Percentiles rank a stretch among this genome's conserved stretches.
Conservation (phyloP, 1,140 invertebrate genomes). For the Procambarus clarkii region DNA sequence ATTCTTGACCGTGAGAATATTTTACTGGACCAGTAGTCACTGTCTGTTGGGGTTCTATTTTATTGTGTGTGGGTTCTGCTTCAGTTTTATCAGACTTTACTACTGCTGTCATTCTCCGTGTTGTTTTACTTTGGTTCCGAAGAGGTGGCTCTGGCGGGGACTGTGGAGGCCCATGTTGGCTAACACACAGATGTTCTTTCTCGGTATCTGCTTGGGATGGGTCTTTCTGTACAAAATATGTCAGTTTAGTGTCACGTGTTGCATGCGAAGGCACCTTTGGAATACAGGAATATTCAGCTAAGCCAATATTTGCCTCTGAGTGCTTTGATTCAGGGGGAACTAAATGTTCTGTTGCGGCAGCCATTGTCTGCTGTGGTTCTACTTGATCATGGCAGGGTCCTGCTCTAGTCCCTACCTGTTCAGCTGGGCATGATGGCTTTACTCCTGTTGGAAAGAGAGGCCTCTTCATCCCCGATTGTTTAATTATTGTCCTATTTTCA, state of each 20-base stretch:
- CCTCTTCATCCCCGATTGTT: neutral
- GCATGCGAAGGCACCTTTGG: neutral
- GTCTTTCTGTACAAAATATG: neutral
- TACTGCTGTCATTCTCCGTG: neutral
- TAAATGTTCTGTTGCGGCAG: neutral
- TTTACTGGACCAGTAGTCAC: neutral
- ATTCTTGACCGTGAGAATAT: neutral
- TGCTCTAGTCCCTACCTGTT: neutral
- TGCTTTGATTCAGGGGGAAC: too few relatives aligned
- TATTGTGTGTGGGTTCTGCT: neutral
- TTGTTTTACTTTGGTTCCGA: neutral
- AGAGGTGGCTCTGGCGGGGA: neutral
- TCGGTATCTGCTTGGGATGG: neutral
- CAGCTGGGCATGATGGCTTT: neutral
- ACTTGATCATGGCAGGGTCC: neutral
- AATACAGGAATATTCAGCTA: neutral
- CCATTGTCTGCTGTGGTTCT: neutral
- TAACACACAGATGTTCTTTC: neutral
- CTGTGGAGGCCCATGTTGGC: neutral
- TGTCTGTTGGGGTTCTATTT: neutral
- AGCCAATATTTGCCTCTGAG: too few relatives aligned
- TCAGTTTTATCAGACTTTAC: neutral
- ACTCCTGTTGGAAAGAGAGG: neutral
- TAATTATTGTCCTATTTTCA: neutral
- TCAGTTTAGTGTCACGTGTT: neutral